Evolutionary conservation across 2,888 invertebrate genomes (phyloP), one percentile per base, ranked within the genome.

Genomic region (Philaethria dido): DNA sequence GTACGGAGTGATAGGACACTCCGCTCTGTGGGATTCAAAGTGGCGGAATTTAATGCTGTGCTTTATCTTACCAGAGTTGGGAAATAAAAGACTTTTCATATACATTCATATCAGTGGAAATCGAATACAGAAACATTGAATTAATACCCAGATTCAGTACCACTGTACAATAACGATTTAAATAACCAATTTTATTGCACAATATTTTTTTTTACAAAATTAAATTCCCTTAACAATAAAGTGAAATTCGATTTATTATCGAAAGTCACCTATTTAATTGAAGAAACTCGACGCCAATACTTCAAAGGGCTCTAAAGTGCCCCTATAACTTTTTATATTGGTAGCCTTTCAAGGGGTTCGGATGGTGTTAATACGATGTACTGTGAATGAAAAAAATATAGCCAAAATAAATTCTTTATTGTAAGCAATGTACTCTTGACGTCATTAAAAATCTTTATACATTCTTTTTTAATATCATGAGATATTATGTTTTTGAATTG

Each of bases 241-340:
- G 71, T 72, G 76, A 57, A 80, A 80, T 74, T 80, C 78, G 77
- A 81, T 80, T 80, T 80, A 79, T 80, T 80, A 78, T 75, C 71
- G 76, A 81, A 80, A 81, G 80, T 82, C 80, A 82, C 82, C 82
- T 80, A 80, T 82, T 83, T 82, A 81, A 83, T 83, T 80, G 81
- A 77, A 77, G 77, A 75, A 78, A 80, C 78, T 80, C 79, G 73
- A 72, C 75, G 75, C 78, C 77, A 74, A 73, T 69, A 64, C 70
- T 66, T 72, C 64, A 69, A 69, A 71, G 70, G 71, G 72, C 70
- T 73, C 71, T 64, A 57, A 72, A 75, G 73, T 72, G 66, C 70
- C 74, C 62, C 70, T 73, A 75, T 72, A 77, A 75, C 74, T 77
- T 78, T 76, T 78, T 74, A 73, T 73, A 73, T 74, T 68, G 75